Base-by-base conservation (phyloP, 2,888 invertebrate species). In the Orchesella flavescens region DNA sequence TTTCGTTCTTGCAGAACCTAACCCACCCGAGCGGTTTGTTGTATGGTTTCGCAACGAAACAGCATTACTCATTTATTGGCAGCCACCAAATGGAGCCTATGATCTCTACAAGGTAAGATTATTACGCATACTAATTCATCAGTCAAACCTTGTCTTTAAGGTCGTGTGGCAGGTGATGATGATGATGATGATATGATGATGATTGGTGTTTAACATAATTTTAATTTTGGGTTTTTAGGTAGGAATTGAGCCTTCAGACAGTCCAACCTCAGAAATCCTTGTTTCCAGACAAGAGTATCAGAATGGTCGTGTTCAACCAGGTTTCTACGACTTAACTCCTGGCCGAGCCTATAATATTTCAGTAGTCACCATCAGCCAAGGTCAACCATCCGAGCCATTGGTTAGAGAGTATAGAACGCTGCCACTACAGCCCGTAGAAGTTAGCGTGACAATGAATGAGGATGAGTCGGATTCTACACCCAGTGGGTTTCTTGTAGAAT, bases 1-100 rank as follows among this genome's bases (percentile, higher is more conserved):
- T n/a, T 12, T 17, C 1, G 17, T 59, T n/a, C 12, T 53, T 71
- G 21, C 59, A 86, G 86, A 77, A 44, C 86, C 86, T 0, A 83
- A 81, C 24, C 76, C 83, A n/a, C 86, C 86, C 17, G 86, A 81
- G 19, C 61, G 86, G 44, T 86, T 86, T 66, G 81, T 86, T 23
- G 86, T 86, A 1, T 86, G 86, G 86, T 86, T 81, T 49, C 80
- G 86, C 13, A 86, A 86, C 55, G 86, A 86, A 74, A 83, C 86
- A 1, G 73, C 84, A 10, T 66, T 86, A 21, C 75, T 86, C 1
- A 75, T 86, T 59, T 81, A 77, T n/a, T 86, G 86, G 86, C 84
- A 86, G 43, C 84, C 84, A 17, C 86, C 86, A 12, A 49, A 84
- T 13, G 86, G 86, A 77, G 74, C 77, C 34, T 83, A 83, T 76